Base-by-base conservation (phyloP, 2,888 invertebrate genomes). In the Eupithecia tripunctaria region DNA sequence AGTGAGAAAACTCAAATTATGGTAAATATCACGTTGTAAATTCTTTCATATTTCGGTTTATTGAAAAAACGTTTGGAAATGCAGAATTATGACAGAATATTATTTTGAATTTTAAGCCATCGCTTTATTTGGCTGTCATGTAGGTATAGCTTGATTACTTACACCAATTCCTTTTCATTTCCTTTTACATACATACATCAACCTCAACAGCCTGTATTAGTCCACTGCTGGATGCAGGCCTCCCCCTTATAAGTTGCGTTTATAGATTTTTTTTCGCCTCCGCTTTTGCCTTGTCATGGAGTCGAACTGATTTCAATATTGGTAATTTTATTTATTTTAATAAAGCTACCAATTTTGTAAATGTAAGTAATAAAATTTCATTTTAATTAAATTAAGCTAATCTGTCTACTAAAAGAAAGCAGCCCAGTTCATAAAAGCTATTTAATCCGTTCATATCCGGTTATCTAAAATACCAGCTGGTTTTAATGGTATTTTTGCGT, bases 401-500 rank as follows among this genome's bases (percentile, higher is more conserved):
- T 60, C 29, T 60, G 60, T 18, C 15, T 29, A 15, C 15, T 27
- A 59, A 59, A 29, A 60, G 27, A 27, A 60, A 60, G 29, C 60
- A 29, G 18, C 15, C 29, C 8, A 60, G 29, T 29, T 60, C 18
- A 18, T 60, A 60, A 29, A 29, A 29, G 27, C 29, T 29, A 60
- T 29, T 29, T 8, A 29, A 60, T 29, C 60, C 29, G 7, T 60
- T 60, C 15, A 18, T 60, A 60, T 60, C 60, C 60, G 60, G 15
- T 60, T 60, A 60, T 60, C 56, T 56, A 25, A 56, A 25, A 56
- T 25, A 56, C 56, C 56, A 56, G 56, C 56, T 56, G 56, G 12
- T 25, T 56, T 25, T 56, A 56, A 56, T 56, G 56, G 56, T 56
- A 5, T 56, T 56, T 47, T 56, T 56, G 25, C 21, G 56, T 56